Conservation (phyloP, 1,140 invertebrate species). For the Drosophila jambulina region DNA sequence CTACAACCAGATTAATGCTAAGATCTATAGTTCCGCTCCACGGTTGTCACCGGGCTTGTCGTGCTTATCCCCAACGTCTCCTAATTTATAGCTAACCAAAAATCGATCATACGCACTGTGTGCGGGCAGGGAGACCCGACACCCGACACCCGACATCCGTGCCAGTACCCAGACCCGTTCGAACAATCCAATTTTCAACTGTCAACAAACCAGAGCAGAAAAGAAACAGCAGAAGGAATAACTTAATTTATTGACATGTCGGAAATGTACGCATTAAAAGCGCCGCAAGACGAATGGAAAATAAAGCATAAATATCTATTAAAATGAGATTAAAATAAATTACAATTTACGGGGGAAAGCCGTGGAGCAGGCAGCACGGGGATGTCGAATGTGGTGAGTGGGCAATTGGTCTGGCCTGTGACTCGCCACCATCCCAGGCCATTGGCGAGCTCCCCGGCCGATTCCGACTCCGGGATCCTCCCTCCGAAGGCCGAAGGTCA, state of each 20-base stretch:
- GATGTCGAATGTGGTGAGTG: not conserved
- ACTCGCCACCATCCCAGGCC: conserved; percentile 1
- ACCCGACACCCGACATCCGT: not conserved
- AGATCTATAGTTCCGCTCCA: not conserved
- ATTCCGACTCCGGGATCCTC: not conserved
- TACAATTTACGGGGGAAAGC: conserved; percentile 46
- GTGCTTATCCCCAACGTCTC: not conserved
- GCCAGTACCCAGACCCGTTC: not conserved
- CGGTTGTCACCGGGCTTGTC: not conserved
- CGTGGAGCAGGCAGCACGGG: not conserved
- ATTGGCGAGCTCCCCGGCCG: not conserved
- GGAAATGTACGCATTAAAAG: conserved; percentile 55
- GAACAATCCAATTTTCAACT: conserved; percentile 37
- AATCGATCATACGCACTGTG: conserved; percentile 27
- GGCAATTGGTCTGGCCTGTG: not conserved
- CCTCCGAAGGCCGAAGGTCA: conserved; percentile 38
- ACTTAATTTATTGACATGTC: conserved; percentile 72
- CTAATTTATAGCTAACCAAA: conserved; percentile 2
- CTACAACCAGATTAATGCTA: not conserved
- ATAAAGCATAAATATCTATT: conserved; percentile 80
- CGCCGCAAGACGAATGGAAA: conserved; percentile 49
- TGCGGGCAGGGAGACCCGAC: not conserved
- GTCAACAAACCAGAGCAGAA: conserved; percentile 57
- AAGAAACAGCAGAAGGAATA: not conserved
- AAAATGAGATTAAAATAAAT: conserved; percentile 77